A percentile compares a stretch with the other conserved stretches of the same genome.
phyloP scores from a whole-genome alignment of 2,113 vertebrate species.

The Sapayoa aenigma region DNA sequence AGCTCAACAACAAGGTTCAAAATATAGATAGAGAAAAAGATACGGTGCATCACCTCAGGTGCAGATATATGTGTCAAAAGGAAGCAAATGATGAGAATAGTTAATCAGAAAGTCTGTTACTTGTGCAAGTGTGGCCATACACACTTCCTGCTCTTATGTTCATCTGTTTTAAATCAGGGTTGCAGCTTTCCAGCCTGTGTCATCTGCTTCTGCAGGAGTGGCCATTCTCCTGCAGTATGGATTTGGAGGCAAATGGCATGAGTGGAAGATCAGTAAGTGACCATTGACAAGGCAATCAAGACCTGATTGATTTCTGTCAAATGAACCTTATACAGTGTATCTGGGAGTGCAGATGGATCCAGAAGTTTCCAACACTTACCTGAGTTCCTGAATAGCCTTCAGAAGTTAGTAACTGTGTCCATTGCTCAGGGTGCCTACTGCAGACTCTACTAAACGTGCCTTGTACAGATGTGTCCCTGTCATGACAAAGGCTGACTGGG shows the following conservation, averaged over 20 bases:
- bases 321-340: neutral
- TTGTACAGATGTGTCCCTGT: neutral
- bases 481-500: neutral
- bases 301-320: neutral
- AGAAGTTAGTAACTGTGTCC: neutral
- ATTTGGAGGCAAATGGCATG: neutral
- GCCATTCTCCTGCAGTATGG: neutral
- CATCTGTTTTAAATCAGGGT: neutral
- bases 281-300: neutral
- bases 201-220: neutral
- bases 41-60: neutral
- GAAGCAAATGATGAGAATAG: neutral
- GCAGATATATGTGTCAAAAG: neutral
- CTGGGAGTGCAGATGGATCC: neutral
- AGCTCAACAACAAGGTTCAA: constrained; percentile 29
- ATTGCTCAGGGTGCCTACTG: neutral
- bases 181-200: neutral
- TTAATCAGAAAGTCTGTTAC: neutral
- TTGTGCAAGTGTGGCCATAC: neutral
- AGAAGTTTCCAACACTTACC: neutral
- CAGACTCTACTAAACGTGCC: neutral
- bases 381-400: neutral
- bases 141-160: neutral
- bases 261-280: neutral
- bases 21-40: constrained; percentile 22